Conservation (phyloP, 37 sponge, comb jelly and placozoan species). For the Haliclona indistincta region DNA sequence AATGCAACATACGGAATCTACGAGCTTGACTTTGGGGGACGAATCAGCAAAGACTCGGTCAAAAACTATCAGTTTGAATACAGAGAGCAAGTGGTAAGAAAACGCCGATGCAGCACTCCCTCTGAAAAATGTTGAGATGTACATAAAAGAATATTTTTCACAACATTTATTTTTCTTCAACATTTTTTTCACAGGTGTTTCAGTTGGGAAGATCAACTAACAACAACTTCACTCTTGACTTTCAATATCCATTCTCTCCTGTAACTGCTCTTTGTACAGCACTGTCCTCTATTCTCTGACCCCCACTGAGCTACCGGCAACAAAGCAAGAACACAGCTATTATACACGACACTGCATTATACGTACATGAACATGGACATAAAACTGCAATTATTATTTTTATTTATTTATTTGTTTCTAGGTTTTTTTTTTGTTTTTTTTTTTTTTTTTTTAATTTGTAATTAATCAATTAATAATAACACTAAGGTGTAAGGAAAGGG, state of each 20-base stretch:
- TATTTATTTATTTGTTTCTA: background rate
- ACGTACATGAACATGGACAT: background rate
- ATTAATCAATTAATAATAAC: background rate
- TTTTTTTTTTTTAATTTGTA: background rate
- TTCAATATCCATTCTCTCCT: constrained; percentile 45
- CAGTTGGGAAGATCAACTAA: constrained; percentile 22
- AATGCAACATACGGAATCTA: constrained; percentile 20
- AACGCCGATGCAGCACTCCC: background rate
- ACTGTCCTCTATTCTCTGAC: constrained; percentile 29
- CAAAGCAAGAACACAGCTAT: background rate
- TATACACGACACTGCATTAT: background rate
- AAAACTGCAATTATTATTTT: background rate
- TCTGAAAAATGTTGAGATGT: background rate
- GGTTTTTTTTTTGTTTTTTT: background rate
- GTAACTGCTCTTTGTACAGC: constrained; percentile 47
- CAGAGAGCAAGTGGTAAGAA: constrained; percentile 45
- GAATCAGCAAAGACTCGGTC: constrained; percentile 47
- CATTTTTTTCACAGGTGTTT: constrained; percentile 13
- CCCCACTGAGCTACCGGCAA: too few relatives aligned
- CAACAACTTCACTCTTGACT: constrained; percentile 38
- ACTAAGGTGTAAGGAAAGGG: too few relatives aligned
- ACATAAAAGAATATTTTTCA: background rate
- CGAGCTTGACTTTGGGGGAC: constrained; percentile 55
- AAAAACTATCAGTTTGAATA: constrained; percentile 58
- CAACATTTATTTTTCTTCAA: background rate